These are phyloP conservation scores for Heliconius sara DNA, from an alignment of 2,888 invertebrate genomes.

Conservation along the genomic window DNA sequence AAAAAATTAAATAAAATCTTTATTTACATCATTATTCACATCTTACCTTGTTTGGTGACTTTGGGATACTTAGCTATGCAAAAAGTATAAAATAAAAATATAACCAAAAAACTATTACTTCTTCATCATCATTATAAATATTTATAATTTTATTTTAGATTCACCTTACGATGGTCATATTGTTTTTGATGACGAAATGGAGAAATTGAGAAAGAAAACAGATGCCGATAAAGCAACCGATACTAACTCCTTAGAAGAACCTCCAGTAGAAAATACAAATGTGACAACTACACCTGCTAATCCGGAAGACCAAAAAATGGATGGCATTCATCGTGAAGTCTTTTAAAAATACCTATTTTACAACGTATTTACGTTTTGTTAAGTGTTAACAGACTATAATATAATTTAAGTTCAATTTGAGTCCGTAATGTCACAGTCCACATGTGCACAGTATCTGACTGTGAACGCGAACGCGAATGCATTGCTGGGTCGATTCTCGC, in stretches of 20 bases:
- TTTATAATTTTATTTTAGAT: background rate
- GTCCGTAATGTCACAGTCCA: no score
- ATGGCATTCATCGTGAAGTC: background rate
- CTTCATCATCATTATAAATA: background rate
- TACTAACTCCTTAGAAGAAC: background rate
- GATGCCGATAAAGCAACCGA: background rate
- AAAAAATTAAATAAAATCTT: background rate
- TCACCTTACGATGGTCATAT: background rate
- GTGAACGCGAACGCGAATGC: no score
- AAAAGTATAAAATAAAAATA: background rate
- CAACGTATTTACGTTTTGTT: background rate
- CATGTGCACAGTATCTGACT: background rate
- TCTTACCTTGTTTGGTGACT: background rate
- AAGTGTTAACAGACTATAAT: background rate
- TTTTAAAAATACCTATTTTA: background rate
- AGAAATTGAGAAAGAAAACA: background rate
- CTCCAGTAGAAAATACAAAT: background rate
- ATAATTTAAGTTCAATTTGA: no score
- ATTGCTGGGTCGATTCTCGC: background rate
- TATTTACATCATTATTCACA: background rate
- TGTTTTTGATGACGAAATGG: constrained; percentile 1
- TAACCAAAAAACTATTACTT: no score
- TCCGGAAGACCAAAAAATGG: no score
- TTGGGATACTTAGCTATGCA: background rate
- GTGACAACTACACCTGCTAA: no score